Conservation (phyloP, 2,888 invertebrate genomes). For the Himalopsyche kuldschensis region DNA sequence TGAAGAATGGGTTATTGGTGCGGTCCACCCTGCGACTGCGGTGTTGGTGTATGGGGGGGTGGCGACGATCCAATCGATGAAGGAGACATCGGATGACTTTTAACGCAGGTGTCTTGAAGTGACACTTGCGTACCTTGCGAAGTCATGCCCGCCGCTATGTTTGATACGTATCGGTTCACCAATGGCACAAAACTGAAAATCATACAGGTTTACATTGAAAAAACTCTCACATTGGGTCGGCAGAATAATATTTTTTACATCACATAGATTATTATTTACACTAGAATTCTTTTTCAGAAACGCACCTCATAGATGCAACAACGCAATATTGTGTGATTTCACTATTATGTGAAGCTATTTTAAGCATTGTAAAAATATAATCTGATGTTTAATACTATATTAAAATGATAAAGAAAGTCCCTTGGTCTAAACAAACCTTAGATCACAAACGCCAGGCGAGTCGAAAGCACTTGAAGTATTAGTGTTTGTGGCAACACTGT, state of each 20-base stretch:
- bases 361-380: too few relatives aligned
- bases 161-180: slow-evolving; percentile 53
- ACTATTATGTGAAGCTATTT: too few relatives aligned
- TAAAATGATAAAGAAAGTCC: background rate
- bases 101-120: slow-evolving; percentile 55
- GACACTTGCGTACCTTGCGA: slow-evolving; percentile 60
- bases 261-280: background rate
- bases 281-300: too few relatives aligned
- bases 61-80: slow-evolving; percentile 59
- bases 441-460: slow-evolving; percentile 58
- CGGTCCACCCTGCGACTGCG: slow-evolving; percentile 37
- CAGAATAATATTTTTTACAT: too few relatives aligned
- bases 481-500: slow-evolving; percentile 55
- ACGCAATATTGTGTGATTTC: too few relatives aligned
- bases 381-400: background rate
- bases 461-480: slow-evolving; percentile 52
- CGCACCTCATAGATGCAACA: too few relatives aligned
- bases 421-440: slow-evolving; percentile 47
- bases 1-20: background rate
- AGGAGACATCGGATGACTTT: slow-evolving; percentile 51
- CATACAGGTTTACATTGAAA: background rate
- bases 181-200: slow-evolving; percentile 56
- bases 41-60: slow-evolving; percentile 58
- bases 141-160: slow-evolving; percentile 47
- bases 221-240: too few relatives aligned